phyloP scores from a whole-genome alignment of 2,113 vertebrate species.

The Papio anubis region DNA sequence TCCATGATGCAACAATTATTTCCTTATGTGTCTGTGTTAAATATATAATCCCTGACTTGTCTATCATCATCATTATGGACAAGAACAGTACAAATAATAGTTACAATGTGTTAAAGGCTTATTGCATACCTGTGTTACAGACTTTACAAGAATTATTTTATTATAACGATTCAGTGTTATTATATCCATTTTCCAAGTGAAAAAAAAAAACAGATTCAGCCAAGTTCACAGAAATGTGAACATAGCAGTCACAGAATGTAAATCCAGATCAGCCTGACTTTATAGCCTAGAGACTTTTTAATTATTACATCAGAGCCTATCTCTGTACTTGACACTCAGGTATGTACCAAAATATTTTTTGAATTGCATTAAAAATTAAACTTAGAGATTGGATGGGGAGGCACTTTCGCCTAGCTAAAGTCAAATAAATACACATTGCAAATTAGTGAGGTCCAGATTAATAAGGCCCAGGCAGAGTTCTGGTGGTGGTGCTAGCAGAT shows the following conservation, averaged over 20 bases:
- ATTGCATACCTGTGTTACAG: not conserved
- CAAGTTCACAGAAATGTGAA: not conserved
- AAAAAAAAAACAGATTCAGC: not conserved
- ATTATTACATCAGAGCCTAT: not conserved
- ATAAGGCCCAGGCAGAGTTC: slow-evolving; percentile 30
- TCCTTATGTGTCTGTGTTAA: not conserved
- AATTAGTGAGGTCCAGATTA: slow-evolving; percentile 53
- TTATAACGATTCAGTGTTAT: not conserved
- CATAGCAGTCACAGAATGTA: not conserved
- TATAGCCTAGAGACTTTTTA: not conserved
- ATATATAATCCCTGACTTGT: not conserved
- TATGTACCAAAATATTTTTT: slow-evolving; percentile 13
- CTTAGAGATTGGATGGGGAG: not conserved
- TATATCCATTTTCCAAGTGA: not conserved
- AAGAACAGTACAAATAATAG: not conserved
- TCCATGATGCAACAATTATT: not conserved
- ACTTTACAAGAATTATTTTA: not conserved
- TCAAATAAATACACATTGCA: slow-evolving; percentile 35
- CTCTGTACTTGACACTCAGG: not conserved
- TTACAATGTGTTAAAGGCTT: not conserved
- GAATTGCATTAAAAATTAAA: slow-evolving; percentile 45
- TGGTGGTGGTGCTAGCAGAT: slow-evolving; percentile 19
- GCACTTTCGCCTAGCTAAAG: not conserved
- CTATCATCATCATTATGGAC: not conserved
- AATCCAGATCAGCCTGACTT: not conserved